Evolutionary conservation across 2,888 invertebrate genomes (phyloP).

Genomic region (Synergus gifuensis): DNA sequence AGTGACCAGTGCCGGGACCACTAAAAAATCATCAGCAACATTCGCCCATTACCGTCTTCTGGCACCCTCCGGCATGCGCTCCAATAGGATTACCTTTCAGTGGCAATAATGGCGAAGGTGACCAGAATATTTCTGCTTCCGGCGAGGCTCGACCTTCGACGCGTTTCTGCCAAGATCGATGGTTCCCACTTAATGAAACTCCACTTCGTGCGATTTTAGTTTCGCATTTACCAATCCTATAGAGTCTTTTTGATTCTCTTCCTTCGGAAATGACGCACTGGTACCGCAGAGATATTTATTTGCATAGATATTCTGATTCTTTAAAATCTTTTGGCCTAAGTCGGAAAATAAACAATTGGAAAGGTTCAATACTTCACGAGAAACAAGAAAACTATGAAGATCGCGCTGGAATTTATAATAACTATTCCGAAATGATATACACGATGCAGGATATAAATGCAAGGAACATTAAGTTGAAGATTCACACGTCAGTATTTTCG

Average conservation of each 20-base stretch:
- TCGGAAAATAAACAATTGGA: too few species aligned
- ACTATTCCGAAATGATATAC: background rate
- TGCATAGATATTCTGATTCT: too few species aligned
- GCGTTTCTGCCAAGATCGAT: slow-evolving; percentile 47
- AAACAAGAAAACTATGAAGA: too few species aligned
- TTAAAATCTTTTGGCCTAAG: too few species aligned
- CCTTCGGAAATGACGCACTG: background rate
- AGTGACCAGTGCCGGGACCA: slow-evolving; percentile 63
- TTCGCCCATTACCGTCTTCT: slow-evolving; percentile 65
- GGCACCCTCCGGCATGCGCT: slow-evolving; percentile 57
- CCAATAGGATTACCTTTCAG: slow-evolving; percentile 44
- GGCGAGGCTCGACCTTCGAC: slow-evolving; percentile 54
- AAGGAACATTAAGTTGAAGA: slow-evolving; percentile 20
- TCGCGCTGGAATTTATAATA: background rate
- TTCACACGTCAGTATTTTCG: slow-evolving; percentile 35
- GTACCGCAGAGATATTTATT: too few species aligned
- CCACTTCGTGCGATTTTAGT: slow-evolving; percentile 52
- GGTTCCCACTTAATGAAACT: slow-evolving; percentile 41
- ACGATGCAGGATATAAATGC: background rate
- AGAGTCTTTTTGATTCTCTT: background rate
- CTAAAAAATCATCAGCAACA: slow-evolving; percentile 70
- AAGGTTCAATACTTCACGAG: too few species aligned
- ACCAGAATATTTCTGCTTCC: slow-evolving; percentile 64
- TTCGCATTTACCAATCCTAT: slow-evolving; percentile 42
- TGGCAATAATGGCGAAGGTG: slow-evolving; percentile 54